Conservation (phyloP, 2,888 invertebrate species). For the Octonoba sinensis region DNA sequence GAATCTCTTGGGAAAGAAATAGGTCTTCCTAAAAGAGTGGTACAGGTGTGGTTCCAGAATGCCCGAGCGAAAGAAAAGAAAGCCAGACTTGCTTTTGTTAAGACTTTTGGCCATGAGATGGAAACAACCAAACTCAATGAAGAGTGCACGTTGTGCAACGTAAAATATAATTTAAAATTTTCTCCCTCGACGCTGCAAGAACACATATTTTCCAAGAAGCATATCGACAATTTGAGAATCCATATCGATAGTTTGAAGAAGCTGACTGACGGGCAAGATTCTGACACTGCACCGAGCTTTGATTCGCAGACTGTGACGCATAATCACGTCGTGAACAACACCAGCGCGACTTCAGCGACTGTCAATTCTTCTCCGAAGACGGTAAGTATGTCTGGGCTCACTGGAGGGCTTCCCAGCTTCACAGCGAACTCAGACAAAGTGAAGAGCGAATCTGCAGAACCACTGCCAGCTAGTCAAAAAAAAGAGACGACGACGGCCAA, state of each 20-base stretch:
- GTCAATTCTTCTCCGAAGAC: slow-evolving; percentile 27
- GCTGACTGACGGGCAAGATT: slow-evolving; percentile 56
- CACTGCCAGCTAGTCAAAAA: slow-evolving; percentile 4
- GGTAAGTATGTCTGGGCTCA: slow-evolving; percentile 28
- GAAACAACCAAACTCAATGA: slow-evolving; percentile 73
- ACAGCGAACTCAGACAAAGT: slow-evolving; percentile 13
- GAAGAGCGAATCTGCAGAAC: neutral
- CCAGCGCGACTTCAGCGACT: neutral
- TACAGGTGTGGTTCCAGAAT: slow-evolving; percentile 96
- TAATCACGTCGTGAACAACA: slow-evolving; percentile 31
- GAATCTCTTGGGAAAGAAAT: slow-evolving; percentile 91
- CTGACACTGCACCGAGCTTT: slow-evolving; percentile 31
- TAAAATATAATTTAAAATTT: slow-evolving; percentile 92
- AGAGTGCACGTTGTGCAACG: slow-evolving; percentile 91
- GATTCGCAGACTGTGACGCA: slow-evolving; percentile 12
- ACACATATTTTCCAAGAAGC: slow-evolving; percentile 93
- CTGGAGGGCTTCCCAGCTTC: slow-evolving; percentile 42
- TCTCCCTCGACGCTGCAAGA: slow-evolving; percentile 83
- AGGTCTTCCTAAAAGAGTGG: slow-evolving; percentile 92
- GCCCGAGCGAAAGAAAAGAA: slow-evolving; percentile 98
- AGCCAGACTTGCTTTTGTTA: slow-evolving; percentile 75
- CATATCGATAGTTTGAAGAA: slow-evolving; percentile 58
- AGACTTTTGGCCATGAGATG: slow-evolving; percentile 68
- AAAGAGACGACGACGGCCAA: slow-evolving; percentile 35
- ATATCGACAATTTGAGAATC: slow-evolving; percentile 78